phyloP scores from a whole-genome alignment of 2,113 vertebrate genomes.

The Aix galericulata region DNA sequence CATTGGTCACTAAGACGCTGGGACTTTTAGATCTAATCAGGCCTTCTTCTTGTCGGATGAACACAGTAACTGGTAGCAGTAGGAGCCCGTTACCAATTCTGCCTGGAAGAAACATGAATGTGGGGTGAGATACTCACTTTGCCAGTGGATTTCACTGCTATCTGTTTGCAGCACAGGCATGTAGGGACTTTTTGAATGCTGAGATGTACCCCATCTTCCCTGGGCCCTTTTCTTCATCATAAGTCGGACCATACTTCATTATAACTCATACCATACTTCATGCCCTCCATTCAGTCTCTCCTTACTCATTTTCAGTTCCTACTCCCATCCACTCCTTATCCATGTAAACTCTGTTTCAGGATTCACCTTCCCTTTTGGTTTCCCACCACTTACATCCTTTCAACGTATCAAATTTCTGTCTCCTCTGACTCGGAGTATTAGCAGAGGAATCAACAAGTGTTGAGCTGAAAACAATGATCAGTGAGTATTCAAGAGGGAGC shows the following conservation, averaged over 20 bases:
- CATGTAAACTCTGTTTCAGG: neutral
- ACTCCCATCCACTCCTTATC: neutral
- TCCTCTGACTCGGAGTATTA: neutral
- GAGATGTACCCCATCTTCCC: neutral
- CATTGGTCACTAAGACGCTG: neutral
- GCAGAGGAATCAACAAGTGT: neutral
- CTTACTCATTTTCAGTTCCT: neutral
- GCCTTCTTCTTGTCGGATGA: neutral
- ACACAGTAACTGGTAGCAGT: neutral
- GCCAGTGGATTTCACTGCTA: neutral
- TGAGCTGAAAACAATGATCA: neutral
- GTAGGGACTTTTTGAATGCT: neutral
- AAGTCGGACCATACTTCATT: neutral
- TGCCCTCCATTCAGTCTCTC: neutral
- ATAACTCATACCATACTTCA: neutral
- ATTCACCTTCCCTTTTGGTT: neutral
- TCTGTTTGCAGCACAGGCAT: neutral
- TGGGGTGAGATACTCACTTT: neutral
- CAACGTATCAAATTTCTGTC: neutral
- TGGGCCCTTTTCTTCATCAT: neutral
- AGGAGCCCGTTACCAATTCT: neutral
- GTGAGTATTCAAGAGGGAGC: neutral
- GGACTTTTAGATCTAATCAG: neutral
- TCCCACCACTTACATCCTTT: neutral
- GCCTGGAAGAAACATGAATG: neutral